phyloP scores from a whole-genome alignment of 2,797 vertebrate genomes.

The Megaceryle alcyon region DNA sequence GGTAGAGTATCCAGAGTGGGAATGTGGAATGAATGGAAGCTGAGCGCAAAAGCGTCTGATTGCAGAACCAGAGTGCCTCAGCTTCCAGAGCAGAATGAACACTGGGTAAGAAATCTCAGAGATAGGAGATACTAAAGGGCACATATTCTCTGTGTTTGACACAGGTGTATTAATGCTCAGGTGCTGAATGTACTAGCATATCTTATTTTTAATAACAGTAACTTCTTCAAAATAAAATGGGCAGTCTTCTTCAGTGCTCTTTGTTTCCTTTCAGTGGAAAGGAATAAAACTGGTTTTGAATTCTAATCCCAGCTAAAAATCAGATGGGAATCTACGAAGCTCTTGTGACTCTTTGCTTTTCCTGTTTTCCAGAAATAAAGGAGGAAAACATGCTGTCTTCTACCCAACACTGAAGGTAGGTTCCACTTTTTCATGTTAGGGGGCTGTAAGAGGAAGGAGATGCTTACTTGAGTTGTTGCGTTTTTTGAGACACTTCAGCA shows the following conservation, averaged over 20 bases:
- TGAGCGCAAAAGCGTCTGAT: neutral
- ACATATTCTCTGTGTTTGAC: neutral
- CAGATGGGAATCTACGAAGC: neutral
- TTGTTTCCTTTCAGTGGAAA: neutral
- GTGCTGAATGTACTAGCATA: neutral
- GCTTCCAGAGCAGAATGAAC: neutral
- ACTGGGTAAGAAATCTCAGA: neutral
- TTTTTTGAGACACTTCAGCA: neutral
- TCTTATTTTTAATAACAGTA: neutral
- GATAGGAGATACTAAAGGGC: neutral
- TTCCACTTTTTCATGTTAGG: neutral
- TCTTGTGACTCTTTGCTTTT: neutral
- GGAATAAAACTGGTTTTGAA: neutral
- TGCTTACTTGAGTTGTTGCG: neutral
- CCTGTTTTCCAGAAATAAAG: conserved; percentile 84
- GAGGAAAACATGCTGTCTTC: conserved; percentile 88
- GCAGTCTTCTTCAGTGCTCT: neutral
- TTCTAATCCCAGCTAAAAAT: neutral
- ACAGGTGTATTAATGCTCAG: neutral
- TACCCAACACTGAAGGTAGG: conserved; percentile 93
- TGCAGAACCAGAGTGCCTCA: neutral
- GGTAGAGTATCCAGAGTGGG: neutral
- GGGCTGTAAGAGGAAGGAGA: neutral
- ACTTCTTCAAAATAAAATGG: neutral
- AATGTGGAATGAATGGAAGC: neutral